Evolutionary conservation across 2,113 vertebrate species (phyloP).

Genomic region (Prolemur simus): DNA sequence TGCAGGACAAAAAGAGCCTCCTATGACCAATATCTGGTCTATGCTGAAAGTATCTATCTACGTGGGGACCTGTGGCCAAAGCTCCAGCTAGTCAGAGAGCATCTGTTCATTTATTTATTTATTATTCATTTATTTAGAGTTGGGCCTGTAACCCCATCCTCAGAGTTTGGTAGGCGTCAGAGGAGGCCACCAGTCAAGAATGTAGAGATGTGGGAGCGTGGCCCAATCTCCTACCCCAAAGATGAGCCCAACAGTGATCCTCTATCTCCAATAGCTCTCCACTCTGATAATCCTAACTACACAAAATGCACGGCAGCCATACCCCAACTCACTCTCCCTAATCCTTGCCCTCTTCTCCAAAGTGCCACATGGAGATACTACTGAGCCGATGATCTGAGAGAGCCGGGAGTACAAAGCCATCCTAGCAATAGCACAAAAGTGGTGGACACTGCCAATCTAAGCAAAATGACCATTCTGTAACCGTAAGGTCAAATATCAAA

Average conservation of each 20-base stretch:
- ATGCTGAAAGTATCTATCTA: background rate
- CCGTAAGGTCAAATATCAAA: background rate
- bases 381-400: background rate
- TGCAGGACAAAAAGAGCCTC: background rate
- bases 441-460: background rate
- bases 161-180: background rate
- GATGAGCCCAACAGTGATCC: background rate
- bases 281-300: background rate
- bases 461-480: background rate
- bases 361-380: background rate
- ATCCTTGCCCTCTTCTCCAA: background rate
- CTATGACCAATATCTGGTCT: background rate
- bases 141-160: background rate
- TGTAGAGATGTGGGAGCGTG: background rate
- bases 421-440: background rate
- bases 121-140: background rate
- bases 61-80: background rate
- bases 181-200: background rate
- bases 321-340: background rate
- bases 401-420: no score
- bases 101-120: background rate
- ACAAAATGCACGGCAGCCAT: background rate
- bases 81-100: background rate
- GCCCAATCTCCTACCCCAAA: background rate
- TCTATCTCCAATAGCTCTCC: background rate